Base-by-base conservation (phyloP, 1,140 invertebrate species). In the Campoletis sonorensis region DNA sequence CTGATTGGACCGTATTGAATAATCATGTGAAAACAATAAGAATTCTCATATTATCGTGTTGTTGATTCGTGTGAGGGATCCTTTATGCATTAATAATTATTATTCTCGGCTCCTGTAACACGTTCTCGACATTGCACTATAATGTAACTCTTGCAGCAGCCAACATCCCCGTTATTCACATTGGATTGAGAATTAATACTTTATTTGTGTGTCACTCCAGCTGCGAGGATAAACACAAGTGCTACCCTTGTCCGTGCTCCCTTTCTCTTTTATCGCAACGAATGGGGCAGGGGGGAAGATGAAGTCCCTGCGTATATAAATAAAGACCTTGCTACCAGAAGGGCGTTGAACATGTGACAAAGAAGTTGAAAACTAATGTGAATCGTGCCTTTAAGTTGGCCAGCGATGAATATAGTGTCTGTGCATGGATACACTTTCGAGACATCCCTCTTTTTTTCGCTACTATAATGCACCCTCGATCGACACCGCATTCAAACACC, bases 211-310 rank as follows among this genome's bases (percentile, higher is more conserved):
- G 88, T 90, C 89, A 88, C 87, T 91, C 90, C 90, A 91, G 90
- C 90, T 91, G 90, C 89, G 89, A 88, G 89, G 89, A 90, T 91
- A 86, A 89, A 86, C 85, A 88, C 89, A 91, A 91, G 90, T 91
- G 90, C 80, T 81, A 61, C n/a, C 61, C 73, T 81, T 84, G 83
- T 86, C 85, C 79, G 83, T 27, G 80, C 83, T 61, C 40, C 72
- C 27, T 51, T 54, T 26, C 30, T 4, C 67, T 30, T 7, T 33
- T 33, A 26, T 26, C 10, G 13, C 21, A 10, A 64, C n/a, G 11
- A 64, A 23, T 23, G 15, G 61, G 61, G 61, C 4, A 26, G 61
- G 61, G 61, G 21, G 61, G 13, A n/a, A n/a, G n/a, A 23, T 13
- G 23, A 26, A 64, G 23, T 26, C 21, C 61, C 61, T 27, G 8